Evolutionary conservation across 2,888 invertebrate species (phyloP).

Genomic region (Spisula solida): DNA sequence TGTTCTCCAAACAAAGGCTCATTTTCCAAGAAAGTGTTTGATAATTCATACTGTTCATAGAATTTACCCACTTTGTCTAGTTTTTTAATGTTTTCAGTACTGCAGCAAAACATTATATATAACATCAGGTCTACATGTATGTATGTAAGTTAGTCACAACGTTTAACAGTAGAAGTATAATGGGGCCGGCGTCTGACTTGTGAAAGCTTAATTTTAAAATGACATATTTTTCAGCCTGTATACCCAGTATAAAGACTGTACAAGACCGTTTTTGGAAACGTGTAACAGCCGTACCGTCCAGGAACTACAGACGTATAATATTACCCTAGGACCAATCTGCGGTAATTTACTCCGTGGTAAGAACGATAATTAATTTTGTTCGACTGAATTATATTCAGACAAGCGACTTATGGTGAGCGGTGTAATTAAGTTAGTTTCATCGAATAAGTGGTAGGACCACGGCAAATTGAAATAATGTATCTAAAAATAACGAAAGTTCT

Average conservation of each 20-base stretch:
- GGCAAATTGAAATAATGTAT: conserved; percentile 15
- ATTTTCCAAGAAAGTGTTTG: too few relatives aligned
- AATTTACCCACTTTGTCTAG: too few relatives aligned
- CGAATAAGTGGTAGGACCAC: neutral
- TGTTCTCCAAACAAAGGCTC: too few relatives aligned
- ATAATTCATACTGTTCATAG: too few relatives aligned
- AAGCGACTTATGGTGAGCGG: conserved; percentile 23
- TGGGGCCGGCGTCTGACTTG: too few relatives aligned
- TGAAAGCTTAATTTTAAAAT: too few relatives aligned
- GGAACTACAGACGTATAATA: conserved; percentile 64
- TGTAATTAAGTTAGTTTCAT: conserved; percentile 37
- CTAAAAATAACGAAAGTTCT: conserved; percentile 25
- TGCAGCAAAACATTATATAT: too few relatives aligned
- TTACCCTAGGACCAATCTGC: conserved; percentile 64
- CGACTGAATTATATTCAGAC: conserved; percentile 22
- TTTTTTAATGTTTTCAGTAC: neutral
- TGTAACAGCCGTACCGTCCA: conserved; percentile 56
- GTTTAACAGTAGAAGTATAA: too few relatives aligned
- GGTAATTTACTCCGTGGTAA: conserved; percentile 50
- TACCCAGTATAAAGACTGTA: conserved; percentile 61
- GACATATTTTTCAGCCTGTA: conserved; percentile 57
- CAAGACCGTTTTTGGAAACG: conserved; percentile 60
- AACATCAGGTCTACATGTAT: too few relatives aligned
- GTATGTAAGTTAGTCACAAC: too few relatives aligned
- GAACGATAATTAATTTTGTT: conserved; percentile 40